Evolutionary conservation across 2,888 invertebrate species (phyloP).

Genomic region (Caenorhabditis sp.): DNA sequence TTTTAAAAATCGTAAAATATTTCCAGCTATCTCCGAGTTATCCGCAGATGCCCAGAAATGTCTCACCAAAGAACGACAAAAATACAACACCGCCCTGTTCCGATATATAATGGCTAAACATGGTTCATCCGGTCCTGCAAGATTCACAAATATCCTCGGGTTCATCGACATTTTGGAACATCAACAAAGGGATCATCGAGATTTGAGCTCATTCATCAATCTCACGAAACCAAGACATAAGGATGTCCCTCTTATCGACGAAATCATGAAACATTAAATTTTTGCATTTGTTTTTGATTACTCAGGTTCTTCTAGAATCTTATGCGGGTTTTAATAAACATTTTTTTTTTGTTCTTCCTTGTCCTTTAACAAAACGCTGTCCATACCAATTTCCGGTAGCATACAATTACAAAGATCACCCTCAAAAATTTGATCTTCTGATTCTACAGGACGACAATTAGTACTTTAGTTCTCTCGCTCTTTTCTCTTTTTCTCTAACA

Average conservation of each 20-base stretch:
- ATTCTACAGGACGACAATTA: too few species aligned
- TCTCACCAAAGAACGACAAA: conserved; percentile 14
- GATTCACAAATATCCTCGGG: conserved; percentile 22
- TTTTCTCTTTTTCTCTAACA: too few species aligned
- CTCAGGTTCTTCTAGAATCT: too few species aligned
- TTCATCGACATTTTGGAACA: conserved; percentile 25
- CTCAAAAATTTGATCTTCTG: too few species aligned
- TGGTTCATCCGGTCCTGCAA: conserved; percentile 15
- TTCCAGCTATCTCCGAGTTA: not conserved
- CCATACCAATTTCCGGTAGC: too few species aligned
- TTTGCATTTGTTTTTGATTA: too few species aligned
- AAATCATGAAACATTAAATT: conserved; percentile 13
- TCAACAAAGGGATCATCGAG: conserved; percentile 25
- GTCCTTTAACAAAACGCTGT: too few species aligned
- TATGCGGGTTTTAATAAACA: too few species aligned
- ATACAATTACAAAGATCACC: too few species aligned
- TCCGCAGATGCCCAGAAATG: not conserved
- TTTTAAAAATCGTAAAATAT: too few species aligned
- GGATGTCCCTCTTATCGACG: conserved; percentile 21
- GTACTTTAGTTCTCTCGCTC: too few species aligned
- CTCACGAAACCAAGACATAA: conserved; percentile 3
- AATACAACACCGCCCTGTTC: conserved; percentile 22
- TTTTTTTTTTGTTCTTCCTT: too few species aligned
- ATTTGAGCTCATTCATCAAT: not conserved
- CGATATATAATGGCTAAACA: conserved; percentile 17